Evolutionary conservation across 30 jellyfish, hydroid and myxozoan genomes (phyloP), one percentile per base, ranked within the genome.

Genomic region (Calvadosia cruxmelitensis): DNA sequence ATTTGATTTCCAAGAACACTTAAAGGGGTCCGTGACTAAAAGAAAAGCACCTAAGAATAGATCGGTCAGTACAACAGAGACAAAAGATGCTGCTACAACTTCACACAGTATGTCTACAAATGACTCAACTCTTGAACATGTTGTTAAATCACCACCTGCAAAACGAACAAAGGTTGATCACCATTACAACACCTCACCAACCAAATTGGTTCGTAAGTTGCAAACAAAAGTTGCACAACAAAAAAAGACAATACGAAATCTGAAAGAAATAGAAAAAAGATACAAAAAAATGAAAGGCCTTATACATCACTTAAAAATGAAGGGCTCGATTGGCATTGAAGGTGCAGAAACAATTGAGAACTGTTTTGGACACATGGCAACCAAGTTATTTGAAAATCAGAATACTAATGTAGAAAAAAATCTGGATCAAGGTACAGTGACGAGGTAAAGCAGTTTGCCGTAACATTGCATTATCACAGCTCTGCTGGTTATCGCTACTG

Each of bases 1-100:
- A 69, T 74, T 74, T 34, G 30, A 31, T 7, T 61, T 63, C 69
- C 84, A 68, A 3, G 78, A 74, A 10, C 84, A 74, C 64, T 26
- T 74, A 10, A 57, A 35, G 53, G 64, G 50, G 76, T 34, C 72
- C 12, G 25, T 10, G 10, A 28, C n/a, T n/a, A n/a, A n/a, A n/a
- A n/a, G n/a, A n/a, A n/a, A n/a, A n/a, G n/a, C n/a, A n/a, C n/a
- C n/a, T n/a, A n/a, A n/a, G n/a, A n/a, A n/a, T n/a, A n/a, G n/a
- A n/a, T n/a, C n/a, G n/a, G n/a, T n/a, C n/a, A n/a, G n/a, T n/a
- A n/a, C n/a, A n/a, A n/a, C n/a, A n/a, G n/a, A n/a, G n/a, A n/a
- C n/a, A n/a, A n/a, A n/a, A n/a, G n/a, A n/a, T n/a, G n/a, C n/a
- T n/a, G n/a, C n/a, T n/a, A n/a, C n/a, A n/a, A n/a, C n/a, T n/a